A percentile compares a stretch with the other conserved stretches of the same genome.
These are phyloP conservation scores for Oncorhynchus mykiss DNA, from an alignment of 2,113 vertebrate genomes.

Conservation along the genomic window DNA sequence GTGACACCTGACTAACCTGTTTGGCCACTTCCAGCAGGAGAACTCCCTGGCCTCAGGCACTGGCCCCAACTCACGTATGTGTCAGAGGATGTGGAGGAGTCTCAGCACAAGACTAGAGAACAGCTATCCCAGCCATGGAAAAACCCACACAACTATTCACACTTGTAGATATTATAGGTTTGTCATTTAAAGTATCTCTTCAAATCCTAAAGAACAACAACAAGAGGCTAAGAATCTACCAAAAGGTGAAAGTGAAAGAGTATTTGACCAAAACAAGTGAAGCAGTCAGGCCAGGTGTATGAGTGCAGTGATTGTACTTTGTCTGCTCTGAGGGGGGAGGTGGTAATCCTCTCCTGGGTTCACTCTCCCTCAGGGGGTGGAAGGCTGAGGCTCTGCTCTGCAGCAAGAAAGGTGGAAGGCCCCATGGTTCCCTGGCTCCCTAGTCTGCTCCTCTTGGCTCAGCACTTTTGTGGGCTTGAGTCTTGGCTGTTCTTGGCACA, in stretches of 20 bases:
- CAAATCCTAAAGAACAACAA: constrained; percentile 20
- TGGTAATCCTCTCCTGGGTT: constrained; percentile 25
- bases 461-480: constrained; percentile 31
- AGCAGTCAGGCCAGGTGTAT: background rate
- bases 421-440: constrained; percentile 25
- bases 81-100: constrained; percentile 36
- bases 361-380: constrained; percentile 14
- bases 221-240: background rate
- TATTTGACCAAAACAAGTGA: background rate
- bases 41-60: constrained; percentile 31
- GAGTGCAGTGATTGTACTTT: background rate
- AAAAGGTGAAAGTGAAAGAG: background rate
- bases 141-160: background rate
- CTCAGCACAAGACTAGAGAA: no score
- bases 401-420: no score
- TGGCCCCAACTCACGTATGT: no score
- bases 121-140: no score
- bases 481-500: constrained; percentile 59
- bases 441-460: background rate
- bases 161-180: constrained; percentile 33
- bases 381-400: background rate
- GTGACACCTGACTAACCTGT: constrained; percentile 69
- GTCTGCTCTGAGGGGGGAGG: background rate
- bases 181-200: constrained; percentile 34
- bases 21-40: constrained; percentile 54